phyloP scores from a whole-genome alignment of 2,113 vertebrate genomes.

The Upupa epops region DNA sequence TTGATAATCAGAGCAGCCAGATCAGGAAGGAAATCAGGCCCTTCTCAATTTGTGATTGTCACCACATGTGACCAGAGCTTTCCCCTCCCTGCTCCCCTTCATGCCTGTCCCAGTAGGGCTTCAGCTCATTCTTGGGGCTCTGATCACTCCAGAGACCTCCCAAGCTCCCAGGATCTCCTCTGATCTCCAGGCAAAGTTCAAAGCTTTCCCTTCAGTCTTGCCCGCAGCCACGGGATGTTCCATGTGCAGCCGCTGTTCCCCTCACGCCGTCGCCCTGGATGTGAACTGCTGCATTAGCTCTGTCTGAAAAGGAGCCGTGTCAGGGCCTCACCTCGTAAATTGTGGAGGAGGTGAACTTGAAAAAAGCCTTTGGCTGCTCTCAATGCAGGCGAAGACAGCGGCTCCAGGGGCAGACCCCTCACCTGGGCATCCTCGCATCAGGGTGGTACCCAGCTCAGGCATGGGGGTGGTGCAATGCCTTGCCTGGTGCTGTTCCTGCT shows the following conservation, averaged over 20 bases:
- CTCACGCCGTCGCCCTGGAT: background rate
- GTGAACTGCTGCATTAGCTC: background rate
- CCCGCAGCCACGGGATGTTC: background rate
- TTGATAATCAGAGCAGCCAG: background rate
- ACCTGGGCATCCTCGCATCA: background rate
- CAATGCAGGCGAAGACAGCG: background rate
- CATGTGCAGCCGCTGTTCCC: background rate
- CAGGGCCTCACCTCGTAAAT: background rate
- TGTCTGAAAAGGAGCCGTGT: background rate
- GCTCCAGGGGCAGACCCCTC: background rate
- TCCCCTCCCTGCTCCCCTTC: background rate
- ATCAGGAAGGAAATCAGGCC: background rate
- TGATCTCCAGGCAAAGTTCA: background rate
- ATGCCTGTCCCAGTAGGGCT: background rate
- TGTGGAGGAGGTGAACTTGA: slow-evolving; percentile 5
- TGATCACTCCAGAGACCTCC: background rate
- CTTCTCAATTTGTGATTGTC: background rate
- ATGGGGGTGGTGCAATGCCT: background rate
- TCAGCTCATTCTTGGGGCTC: background rate
- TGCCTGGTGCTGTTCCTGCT: background rate
- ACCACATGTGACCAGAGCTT: background rate
- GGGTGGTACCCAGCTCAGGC: background rate
- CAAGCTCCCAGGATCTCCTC: background rate
- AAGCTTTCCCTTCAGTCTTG: background rate
- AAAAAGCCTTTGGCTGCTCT: slow-evolving; percentile 17